Conservation (phyloP, 2,113 vertebrate genomes). For the Plecturocebus donacophilus region DNA sequence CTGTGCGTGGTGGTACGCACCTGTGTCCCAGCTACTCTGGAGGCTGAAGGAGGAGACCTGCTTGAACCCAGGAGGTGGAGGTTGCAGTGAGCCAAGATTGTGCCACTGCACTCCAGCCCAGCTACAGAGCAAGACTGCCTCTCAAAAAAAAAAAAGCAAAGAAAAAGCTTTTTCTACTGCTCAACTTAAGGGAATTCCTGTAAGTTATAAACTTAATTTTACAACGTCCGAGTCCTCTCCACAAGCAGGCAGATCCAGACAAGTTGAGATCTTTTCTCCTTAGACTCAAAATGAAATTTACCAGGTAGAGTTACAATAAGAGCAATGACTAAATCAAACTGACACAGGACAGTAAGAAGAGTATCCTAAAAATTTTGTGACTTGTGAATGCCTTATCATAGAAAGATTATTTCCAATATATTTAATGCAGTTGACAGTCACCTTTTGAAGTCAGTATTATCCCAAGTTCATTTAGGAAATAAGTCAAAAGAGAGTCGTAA, state of each 20-base stretch:
- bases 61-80: too few species aligned
- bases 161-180: background rate
- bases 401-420: slow-evolving; percentile 6
- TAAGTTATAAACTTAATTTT: background rate
- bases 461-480: background rate
- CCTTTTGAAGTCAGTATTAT: background rate
- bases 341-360: background rate
- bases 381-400: background rate
- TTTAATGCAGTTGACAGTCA: background rate
- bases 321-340: background rate
- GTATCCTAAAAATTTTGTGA: background rate
- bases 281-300: background rate
- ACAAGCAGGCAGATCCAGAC: background rate
- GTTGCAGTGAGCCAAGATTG: too few species aligned
- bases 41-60: too few species aligned
- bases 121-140: too few species aligned
- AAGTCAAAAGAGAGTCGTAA: background rate
- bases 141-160: too few species aligned
- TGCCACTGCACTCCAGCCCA: too few species aligned
- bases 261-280: background rate
- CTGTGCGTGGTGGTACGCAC: too few species aligned
- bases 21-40: too few species aligned
- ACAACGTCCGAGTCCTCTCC: background rate
- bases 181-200: background rate
- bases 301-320: background rate